A percentile compares a stretch with the other conserved stretches of the same genome.
Conservation (phyloP, 2,888 invertebrate genomes). For the Lapara coniferarum region DNA sequence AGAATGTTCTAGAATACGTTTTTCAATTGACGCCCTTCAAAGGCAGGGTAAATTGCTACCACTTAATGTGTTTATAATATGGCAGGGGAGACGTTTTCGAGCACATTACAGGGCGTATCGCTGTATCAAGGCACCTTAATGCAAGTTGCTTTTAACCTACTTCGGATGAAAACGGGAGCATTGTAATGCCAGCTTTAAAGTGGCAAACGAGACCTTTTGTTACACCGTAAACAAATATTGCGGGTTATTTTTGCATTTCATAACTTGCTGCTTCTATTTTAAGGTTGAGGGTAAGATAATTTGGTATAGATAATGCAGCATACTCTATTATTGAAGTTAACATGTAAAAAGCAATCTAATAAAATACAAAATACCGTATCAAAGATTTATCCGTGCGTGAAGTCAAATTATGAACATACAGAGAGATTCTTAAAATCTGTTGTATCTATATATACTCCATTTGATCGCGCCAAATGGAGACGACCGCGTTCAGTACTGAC, state of each 20-base stretch:
- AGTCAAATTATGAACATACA: too few relatives aligned
- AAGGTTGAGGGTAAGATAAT: background rate
- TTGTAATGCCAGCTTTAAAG: constrained; percentile 32
- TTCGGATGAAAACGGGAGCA: constrained; percentile 36
- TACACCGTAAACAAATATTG: constrained; percentile 35
- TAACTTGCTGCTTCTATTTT: background rate
- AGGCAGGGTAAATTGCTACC: background rate
- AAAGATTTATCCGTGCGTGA: too few relatives aligned
- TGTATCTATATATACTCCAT: too few relatives aligned
- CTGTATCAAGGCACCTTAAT: constrained; percentile 39
- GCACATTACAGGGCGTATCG: constrained; percentile 29
- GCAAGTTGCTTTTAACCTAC: constrained; percentile 45
- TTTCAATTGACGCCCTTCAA: background rate
- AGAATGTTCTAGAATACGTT: too few relatives aligned
- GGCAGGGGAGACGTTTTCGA: background rate
- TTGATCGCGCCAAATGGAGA: too few relatives aligned
- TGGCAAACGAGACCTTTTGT: constrained; percentile 34
- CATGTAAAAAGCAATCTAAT: too few relatives aligned
- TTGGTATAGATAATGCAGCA: background rate
- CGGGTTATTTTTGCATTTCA: background rate
- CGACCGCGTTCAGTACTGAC: too few relatives aligned
- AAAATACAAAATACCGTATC: too few relatives aligned
- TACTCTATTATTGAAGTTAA: too few relatives aligned
- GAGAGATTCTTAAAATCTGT: too few relatives aligned
- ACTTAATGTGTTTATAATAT: constrained; percentile 27